phyloP scores from a whole-genome alignment of 2,888 invertebrate genomes.

The Hyposoter didymator region DNA sequence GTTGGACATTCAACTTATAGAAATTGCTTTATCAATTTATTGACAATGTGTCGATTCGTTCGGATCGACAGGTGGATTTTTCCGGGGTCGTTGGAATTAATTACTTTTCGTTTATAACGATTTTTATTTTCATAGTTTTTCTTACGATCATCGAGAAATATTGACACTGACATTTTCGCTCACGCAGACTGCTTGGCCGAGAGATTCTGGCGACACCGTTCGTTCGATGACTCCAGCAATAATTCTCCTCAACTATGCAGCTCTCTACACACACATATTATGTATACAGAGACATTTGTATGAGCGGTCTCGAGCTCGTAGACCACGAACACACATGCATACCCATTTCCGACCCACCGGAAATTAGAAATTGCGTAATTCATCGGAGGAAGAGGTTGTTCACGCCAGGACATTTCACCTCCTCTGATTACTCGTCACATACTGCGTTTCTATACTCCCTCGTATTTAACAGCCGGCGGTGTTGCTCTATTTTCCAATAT shows the following conservation, averaged over 20 bases:
- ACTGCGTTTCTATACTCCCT: not conserved
- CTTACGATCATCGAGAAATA: not conserved
- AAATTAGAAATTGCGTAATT: slow-evolving; percentile 75
- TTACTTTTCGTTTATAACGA: not conserved
- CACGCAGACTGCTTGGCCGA: not conserved
- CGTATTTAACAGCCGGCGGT: not conserved
- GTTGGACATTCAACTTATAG: not conserved
- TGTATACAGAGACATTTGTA: not conserved
- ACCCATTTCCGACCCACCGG: slow-evolving; percentile 57
- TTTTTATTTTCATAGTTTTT: not conserved
- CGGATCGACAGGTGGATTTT: not conserved
- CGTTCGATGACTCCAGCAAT: not conserved
- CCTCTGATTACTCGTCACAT: slow-evolving; percentile 14
- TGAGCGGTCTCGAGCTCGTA: not conserved
- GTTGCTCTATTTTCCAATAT: slow-evolving; percentile 10
- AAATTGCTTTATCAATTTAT: slow-evolving; percentile 10
- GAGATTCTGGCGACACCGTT: not conserved
- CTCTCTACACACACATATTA: not conserved
- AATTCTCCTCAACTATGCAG: not conserved
- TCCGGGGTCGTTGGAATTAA: not conserved
- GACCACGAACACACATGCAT: slow-evolving; percentile 12
- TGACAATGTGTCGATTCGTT: slow-evolving; percentile 6
- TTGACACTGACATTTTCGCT: not conserved
- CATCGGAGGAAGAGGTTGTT: slow-evolving; percentile 33
- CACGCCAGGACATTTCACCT: not conserved